Conservation (phyloP, 2,888 invertebrate genomes). For the Rhamnusium bicolor region DNA sequence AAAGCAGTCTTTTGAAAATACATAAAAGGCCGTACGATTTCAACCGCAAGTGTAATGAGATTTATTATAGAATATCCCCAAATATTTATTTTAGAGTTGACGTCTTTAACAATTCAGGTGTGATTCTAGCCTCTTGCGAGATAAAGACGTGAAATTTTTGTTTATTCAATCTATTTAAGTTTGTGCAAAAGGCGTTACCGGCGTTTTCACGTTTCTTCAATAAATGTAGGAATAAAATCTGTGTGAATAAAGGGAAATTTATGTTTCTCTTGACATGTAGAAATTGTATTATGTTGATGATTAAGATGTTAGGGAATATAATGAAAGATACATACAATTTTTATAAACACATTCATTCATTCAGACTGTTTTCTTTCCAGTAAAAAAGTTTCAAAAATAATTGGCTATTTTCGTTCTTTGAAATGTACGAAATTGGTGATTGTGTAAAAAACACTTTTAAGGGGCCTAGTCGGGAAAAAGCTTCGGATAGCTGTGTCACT, state of each 20-base stretch:
- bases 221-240: constrained; percentile 44
- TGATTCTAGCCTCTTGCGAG: constrained; percentile 51
- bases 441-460: no score
- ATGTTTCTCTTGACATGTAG: constrained; percentile 47
- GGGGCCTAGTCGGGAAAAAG: no score
- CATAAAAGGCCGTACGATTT: constrained; percentile 44
- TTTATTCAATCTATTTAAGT: constrained; percentile 49
- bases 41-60: constrained; percentile 64
- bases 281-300: constrained; percentile 42
- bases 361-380: no score
- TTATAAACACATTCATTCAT: background rate
- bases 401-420: no score
- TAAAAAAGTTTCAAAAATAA: no score
- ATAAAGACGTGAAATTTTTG: constrained; percentile 58
- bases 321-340: background rate
- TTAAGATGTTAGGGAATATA: constrained; percentile 44
- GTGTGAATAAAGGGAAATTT: constrained; percentile 48
- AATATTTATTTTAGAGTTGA: constrained; percentile 64
- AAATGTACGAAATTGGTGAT: no score
- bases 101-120: constrained; percentile 59
- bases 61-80: constrained; percentile 63
- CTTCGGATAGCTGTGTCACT: no score
- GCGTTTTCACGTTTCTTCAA: constrained; percentile 48
- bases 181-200: constrained; percentile 53
- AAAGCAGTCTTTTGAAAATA: constrained; percentile 38